Percentiles rank a stretch among this genome's conserved stretches.
phyloP scores from a whole-genome alignment of 2,888 invertebrate genomes.

The Epicampocera succincta region DNA sequence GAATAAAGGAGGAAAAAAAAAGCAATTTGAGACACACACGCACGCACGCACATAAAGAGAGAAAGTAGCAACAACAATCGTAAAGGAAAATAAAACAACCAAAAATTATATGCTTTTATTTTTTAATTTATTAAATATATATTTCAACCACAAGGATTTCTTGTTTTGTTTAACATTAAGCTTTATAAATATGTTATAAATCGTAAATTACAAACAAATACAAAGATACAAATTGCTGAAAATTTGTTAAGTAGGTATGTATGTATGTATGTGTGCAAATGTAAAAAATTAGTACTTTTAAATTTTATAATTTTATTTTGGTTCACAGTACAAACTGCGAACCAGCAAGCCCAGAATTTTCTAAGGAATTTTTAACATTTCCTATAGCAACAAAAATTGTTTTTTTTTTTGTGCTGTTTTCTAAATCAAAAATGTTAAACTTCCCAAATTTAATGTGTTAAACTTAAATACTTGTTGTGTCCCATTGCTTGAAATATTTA shows the following conservation, averaged over 20 bases:
- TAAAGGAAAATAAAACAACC: conserved; percentile 67
- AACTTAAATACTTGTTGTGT: too few species aligned
- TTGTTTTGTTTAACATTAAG: conserved; percentile 63
- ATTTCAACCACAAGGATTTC: conserved; percentile 61
- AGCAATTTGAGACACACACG: conserved; percentile 48
- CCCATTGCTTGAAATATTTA: too few species aligned
- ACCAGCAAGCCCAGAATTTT: too few species aligned
- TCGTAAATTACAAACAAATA: conserved; percentile 60
- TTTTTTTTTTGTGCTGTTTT: too few species aligned
- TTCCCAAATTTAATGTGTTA: too few species aligned
- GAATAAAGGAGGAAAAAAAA: conserved; percentile 20
- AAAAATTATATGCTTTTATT: conserved; percentile 66
- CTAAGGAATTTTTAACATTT: too few species aligned
- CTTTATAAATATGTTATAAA: conserved; percentile 62
- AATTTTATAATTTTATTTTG: neutral
- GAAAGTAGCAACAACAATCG: conserved; percentile 65
- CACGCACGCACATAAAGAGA: conserved; percentile 35
- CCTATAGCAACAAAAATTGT: too few species aligned
- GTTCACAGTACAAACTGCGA: too few species aligned
- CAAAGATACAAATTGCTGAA: conserved; percentile 42
- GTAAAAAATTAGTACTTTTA: conserved; percentile 25
- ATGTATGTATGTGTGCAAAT: neutral
- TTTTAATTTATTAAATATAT: conserved; percentile 63
- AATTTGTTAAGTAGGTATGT: conserved; percentile 27
- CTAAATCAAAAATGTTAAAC: too few species aligned